Evolutionary conservation across 2,797 vertebrate species (phyloP).

Genomic region (Liasis olivaceus): DNA sequence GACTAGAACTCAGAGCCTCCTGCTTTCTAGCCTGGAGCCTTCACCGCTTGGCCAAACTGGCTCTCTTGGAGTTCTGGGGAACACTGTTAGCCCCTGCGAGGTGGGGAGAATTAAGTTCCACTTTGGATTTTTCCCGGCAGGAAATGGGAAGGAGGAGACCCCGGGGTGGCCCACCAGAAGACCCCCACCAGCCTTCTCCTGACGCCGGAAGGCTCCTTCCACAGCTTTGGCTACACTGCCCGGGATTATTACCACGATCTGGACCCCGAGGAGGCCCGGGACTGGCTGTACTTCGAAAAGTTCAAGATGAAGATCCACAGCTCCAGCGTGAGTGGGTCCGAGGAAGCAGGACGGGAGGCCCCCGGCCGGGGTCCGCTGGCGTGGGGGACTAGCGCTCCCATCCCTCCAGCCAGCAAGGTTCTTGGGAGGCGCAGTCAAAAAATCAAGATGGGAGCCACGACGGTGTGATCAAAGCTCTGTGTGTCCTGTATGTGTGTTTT

Average conservation of each 20-base stretch:
- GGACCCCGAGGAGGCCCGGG: slow-evolving; percentile 89
- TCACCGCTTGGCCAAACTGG: too few species aligned
- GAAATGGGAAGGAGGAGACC: slow-evolving; percentile 95
- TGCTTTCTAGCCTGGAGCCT: too few species aligned
- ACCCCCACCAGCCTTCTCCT: slow-evolving; percentile 92
- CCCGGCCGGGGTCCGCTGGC: not conserved
- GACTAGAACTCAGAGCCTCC: too few species aligned
- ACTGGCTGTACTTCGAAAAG: slow-evolving; percentile 97
- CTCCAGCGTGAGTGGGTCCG: slow-evolving; percentile 79
- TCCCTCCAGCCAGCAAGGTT: not conserved
- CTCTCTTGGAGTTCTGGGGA: not conserved
- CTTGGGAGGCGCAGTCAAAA: too few species aligned
- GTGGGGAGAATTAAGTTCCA: not conserved
- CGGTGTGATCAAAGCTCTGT: too few species aligned
- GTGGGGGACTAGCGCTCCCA: not conserved
- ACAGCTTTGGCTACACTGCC: slow-evolving; percentile 94
- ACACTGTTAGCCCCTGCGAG: not conserved
- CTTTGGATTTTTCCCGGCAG: slow-evolving; percentile 62
- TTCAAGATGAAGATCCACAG: slow-evolving; percentile 99
- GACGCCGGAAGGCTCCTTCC: slow-evolving; percentile 89
- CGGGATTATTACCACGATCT: slow-evolving; percentile 93
- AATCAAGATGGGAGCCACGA: too few species aligned
- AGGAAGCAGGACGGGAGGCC: too few species aligned
- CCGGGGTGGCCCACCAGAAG: slow-evolving; percentile 96
- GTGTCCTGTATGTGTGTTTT: too few species aligned